phyloP scores from a whole-genome alignment of 2,888 invertebrate genomes.

The Blomia tropicalis region DNA sequence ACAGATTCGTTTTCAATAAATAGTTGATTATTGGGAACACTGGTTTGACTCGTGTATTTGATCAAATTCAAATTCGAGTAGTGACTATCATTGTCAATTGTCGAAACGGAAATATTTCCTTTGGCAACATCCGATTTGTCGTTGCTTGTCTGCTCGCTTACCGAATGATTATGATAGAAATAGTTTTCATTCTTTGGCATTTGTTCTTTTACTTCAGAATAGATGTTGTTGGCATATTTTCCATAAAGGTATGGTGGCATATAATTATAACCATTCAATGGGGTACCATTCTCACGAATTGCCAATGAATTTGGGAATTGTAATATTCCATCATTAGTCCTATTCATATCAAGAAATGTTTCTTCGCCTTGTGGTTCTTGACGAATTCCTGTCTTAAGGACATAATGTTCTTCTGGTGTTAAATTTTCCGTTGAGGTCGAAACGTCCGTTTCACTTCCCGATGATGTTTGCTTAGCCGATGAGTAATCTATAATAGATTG shows the following conservation, averaged over 20 bases:
- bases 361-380: constrained; percentile 87
- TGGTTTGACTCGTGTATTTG: neutral
- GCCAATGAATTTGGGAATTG: constrained; percentile 65
- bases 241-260: constrained; percentile 20
- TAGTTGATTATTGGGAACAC: neutral
- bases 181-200: neutral
- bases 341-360: constrained; percentile 39
- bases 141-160: constrained; percentile 1
- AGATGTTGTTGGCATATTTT: neutral
- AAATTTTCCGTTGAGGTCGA: constrained; percentile 78
- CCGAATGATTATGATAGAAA: constrained; percentile 7
- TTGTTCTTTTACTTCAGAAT: neutral
- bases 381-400: constrained; percentile 36
- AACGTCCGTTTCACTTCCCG: constrained; percentile 74
- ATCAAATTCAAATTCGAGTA: constrained; percentile 11
- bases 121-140: neutral
- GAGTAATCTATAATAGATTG: constrained; percentile 11
- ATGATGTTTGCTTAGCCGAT: constrained; percentile 33
- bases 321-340: neutral
- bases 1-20: constrained; percentile 8
- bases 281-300: constrained; percentile 46
- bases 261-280: constrained; percentile 31
- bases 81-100: constrained; percentile 1
- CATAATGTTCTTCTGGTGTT: constrained; percentile 55
- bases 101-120: neutral